Conservation (phyloP, 2,888 invertebrate species). For the Agonopterix arenella region DNA sequence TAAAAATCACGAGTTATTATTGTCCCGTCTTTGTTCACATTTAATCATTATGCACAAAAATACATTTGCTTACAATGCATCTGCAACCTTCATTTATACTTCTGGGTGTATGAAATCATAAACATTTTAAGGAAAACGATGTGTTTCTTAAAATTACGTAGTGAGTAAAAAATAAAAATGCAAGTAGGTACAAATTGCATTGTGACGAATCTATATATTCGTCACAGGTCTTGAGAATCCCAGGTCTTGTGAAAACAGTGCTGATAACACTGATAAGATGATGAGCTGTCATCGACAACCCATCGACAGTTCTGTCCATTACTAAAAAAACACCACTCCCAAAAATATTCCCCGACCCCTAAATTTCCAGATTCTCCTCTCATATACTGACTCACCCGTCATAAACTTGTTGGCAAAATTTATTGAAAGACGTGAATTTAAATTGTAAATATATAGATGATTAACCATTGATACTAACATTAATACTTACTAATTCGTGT, state of each 20-base stretch:
- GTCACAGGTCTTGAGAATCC: neutral
- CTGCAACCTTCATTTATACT: slow-evolving; percentile 1
- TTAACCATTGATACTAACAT: no score
- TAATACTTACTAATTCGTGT: no score
- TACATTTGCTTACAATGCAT: slow-evolving; percentile 3
- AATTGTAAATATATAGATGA: no score
- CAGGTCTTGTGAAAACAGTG: neutral
- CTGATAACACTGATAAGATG: neutral
- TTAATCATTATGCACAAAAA: neutral
- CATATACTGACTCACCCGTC: no score
- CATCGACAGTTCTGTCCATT: no score
- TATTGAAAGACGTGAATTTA: no score
- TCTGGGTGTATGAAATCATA: slow-evolving; percentile 1
- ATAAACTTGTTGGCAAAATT: no score
- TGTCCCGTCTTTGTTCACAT: neutral
- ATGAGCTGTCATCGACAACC: no score
- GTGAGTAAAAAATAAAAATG: slow-evolving; percentile 1
- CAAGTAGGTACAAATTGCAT: slow-evolving; percentile 1
- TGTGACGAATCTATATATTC: neutral
- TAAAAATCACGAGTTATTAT: neutral
- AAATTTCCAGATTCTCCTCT: no score
- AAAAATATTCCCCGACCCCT: no score
- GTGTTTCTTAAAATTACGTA: slow-evolving; percentile 5
- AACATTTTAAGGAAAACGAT: slow-evolving; percentile 9
- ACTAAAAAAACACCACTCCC: no score